phyloP scores from a whole-genome alignment of 2,888 invertebrate species.

The Calephelis perditalis region DNA sequence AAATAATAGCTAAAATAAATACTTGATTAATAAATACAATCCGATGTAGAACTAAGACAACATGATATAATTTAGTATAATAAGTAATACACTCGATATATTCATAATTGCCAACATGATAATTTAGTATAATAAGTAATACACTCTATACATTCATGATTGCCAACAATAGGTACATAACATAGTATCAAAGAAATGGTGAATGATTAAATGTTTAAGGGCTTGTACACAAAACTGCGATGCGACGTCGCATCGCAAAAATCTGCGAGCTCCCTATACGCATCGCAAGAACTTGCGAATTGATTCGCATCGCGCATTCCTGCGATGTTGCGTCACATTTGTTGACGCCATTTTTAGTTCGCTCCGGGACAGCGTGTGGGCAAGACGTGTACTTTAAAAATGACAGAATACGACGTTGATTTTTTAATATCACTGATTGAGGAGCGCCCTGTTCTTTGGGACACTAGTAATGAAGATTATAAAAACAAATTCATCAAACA shows the following conservation, averaged over 20 bases:
- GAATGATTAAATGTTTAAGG: no score
- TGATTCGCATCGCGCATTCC: constrained; percentile 32
- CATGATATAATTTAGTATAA: no score
- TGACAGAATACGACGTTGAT: constrained; percentile 28
- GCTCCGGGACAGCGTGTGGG: constrained; percentile 30
- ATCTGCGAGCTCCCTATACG: constrained; percentile 27
- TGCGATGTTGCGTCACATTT: constrained; percentile 23
- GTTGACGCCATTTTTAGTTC: constrained; percentile 31
- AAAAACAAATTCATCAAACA: constrained; percentile 29
- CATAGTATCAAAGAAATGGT: no score
- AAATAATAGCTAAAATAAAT: no score
- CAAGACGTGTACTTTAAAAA: constrained; percentile 29
- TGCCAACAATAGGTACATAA: no score
- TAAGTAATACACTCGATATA: no score
- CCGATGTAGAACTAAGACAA: no score
- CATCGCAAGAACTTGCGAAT: constrained; percentile 27
- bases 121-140: no score
- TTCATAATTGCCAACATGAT: no score
- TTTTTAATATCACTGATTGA: constrained; percentile 22
- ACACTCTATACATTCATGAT: no score
- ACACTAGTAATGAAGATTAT: constrained; percentile 33
- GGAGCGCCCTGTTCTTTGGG: constrained; percentile 30
- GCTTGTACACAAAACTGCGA: constrained; percentile 21
- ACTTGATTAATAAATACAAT: no score
- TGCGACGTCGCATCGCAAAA: constrained; percentile 28